These are phyloP conservation scores for Diabrotica virgifera DNA, from an alignment of 1,140 invertebrate species.

Conservation along the genomic window DNA sequence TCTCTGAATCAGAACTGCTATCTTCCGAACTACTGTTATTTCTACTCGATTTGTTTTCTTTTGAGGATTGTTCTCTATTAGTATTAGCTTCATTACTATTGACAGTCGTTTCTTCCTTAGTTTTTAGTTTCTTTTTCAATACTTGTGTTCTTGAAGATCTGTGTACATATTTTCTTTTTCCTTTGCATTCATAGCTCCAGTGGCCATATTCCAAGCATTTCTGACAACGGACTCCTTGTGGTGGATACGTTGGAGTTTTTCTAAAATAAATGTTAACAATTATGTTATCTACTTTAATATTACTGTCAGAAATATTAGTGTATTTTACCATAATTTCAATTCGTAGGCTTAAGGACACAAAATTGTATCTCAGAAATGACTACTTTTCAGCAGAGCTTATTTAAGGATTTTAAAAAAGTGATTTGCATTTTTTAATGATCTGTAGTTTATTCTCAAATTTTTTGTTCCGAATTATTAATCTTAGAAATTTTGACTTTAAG, in stretches of 20 bases:
- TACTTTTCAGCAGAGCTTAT: too few relatives aligned
- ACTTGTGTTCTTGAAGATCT: conserved; percentile 76
- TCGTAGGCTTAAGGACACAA: too few relatives aligned
- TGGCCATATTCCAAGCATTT: conserved; percentile 89
- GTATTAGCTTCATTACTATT: conserved; percentile 6
- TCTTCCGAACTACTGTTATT: conserved; percentile 23
- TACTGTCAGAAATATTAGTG: too few relatives aligned
- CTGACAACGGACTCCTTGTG: conserved; percentile 74
- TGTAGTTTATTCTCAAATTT: too few relatives aligned
- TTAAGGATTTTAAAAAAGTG: too few relatives aligned
- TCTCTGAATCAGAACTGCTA: conserved; percentile 17
- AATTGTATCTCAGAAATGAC: too few relatives aligned
- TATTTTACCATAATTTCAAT: background rate
- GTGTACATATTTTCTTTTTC: conserved; percentile 84
- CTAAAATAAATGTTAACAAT: conserved; percentile 4
- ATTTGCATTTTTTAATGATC: too few relatives aligned
- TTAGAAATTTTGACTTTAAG: too few relatives aligned
- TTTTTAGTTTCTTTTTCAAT: conserved; percentile 70
- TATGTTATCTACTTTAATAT: too few relatives aligned
- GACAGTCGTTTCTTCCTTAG: conserved; percentile 50
- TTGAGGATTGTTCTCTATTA: conserved; percentile 3
- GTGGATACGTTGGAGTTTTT: conserved; percentile 21
- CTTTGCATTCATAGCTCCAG: conserved; percentile 90
- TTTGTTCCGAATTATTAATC: too few relatives aligned
- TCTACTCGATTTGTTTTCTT: conserved; percentile 22